phyloP scores from a whole-genome alignment of 2,797 vertebrate species.

The Pseudochirops corinnae region DNA sequence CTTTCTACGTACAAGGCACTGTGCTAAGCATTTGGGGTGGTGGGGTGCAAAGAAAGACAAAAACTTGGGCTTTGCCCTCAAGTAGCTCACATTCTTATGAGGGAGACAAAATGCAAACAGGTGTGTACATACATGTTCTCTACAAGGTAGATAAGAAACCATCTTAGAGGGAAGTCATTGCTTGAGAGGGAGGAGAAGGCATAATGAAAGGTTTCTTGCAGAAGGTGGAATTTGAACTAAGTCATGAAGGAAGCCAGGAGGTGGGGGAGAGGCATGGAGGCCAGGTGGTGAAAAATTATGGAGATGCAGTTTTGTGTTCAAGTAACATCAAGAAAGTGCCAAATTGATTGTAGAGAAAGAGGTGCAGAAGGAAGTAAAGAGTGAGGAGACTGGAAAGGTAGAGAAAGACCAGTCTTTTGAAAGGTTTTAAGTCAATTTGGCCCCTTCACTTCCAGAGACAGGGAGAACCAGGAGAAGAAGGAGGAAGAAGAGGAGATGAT shows the following conservation, averaged over 20 bases:
- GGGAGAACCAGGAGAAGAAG: not conserved
- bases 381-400: not conserved
- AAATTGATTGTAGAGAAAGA: not conserved
- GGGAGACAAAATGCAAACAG: not conserved
- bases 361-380: not conserved
- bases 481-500: not conserved
- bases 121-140: not conserved
- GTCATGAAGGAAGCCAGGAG: not conserved
- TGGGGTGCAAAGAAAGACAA: not conserved
- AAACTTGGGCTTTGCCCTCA: not conserved
- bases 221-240: not conserved
- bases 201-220: not conserved
- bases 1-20: not conserved
- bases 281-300: not conserved
- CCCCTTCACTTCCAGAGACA: not conserved
- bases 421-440: not conserved
- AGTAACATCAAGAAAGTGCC: not conserved
- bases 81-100: not conserved
- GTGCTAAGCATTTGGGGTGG: not conserved
- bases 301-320: not conserved
- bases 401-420: not conserved
- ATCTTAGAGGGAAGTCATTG: not conserved
- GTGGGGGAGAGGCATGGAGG: not conserved
- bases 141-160: not conserved
- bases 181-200: not conserved